These are phyloP conservation scores for Macrosoma leucophasiata DNA, from an alignment of 2,888 invertebrate genomes.

Conservation along the genomic window DNA sequence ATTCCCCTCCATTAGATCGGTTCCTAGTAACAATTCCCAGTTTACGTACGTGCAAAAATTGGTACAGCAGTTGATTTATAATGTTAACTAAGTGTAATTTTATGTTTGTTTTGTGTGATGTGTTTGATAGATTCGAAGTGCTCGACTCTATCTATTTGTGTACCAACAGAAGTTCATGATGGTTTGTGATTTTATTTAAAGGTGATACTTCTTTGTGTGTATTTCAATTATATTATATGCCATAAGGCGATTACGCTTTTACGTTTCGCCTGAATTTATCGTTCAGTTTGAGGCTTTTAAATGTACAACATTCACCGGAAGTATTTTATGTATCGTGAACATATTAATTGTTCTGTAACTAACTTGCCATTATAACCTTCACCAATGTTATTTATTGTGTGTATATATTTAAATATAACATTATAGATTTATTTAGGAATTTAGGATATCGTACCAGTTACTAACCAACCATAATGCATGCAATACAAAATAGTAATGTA, in stretches of 20 bases:
- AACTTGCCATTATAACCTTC: constrained; percentile 72
- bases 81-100: constrained; percentile 74
- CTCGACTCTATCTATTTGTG: constrained; percentile 65
- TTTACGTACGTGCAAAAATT: constrained; percentile 51
- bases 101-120: constrained; percentile 73
- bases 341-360: constrained; percentile 53
- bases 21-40: constrained; percentile 55
- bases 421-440: constrained; percentile 38
- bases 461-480: constrained; percentile 50
- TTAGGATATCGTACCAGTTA: constrained; percentile 43
- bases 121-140: constrained; percentile 71
- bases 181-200: constrained; percentile 67
- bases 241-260: constrained; percentile 60
- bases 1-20: constrained; percentile 65
- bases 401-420: constrained; percentile 30
- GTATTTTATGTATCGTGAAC: constrained; percentile 43
- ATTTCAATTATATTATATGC: constrained; percentile 55
- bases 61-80: constrained; percentile 60
- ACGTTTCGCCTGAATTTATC: constrained; percentile 50
- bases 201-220: constrained; percentile 55
- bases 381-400: constrained; percentile 67
- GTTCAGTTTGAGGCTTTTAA: constrained; percentile 62
- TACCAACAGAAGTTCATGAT: constrained; percentile 60
- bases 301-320: constrained; percentile 36
- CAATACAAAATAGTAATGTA: constrained; percentile 44